Base-by-base conservation (phyloP, 2,888 invertebrate species). In the Epinotia nisella region DNA sequence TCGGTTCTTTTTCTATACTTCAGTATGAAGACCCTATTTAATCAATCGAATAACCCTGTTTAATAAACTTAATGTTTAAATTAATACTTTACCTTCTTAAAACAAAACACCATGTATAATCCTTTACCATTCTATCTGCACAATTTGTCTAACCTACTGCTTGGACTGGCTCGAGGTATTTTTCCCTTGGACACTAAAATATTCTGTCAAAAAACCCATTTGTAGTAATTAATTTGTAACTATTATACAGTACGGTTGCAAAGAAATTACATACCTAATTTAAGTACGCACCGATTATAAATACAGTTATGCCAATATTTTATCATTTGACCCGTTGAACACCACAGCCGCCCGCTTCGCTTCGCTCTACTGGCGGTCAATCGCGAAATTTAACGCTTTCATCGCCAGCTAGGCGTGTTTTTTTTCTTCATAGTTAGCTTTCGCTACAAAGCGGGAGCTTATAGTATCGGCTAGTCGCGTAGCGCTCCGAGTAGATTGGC, bases 61-160 rank as follows among this genome's bases (percentile, higher is more conserved):
- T 24, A 49, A 45, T 17, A 61, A 60, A 60, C n/a, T 3, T 53
- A 65, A 71, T 66, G 60, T 49, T 51, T 29, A 72, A 72, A 68
- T 72, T 67, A 72, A 67, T 71, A 56, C 56, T 72, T 62, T 58
- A 68, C 72, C 72, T 72, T 62, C 67, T 68, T 71, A 66, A 29
- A 72, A 68, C 61, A 72, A 68, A 72, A 62, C 67, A 72, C 72
- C 72, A 49, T 72, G 72, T 67, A 59, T 60, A 56, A 61, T 72
- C 67, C 67, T 72, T 72, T 68, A 67, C 68, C 68, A 24, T 39
- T 19, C 56, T 68, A 62, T 56, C 72, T 68, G 72, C 67, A 68
- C 70, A 70, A 70, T 72, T 71, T 68, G 55, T 67, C 72, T 72
- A 72, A 68, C 72, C 72, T 72, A 72, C 72, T 56, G 67, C 67